Evolutionary conservation across 2,797 vertebrate species (phyloP), one percentile per base, ranked within the genome.

Genomic region (Glossophaga mutica): DNA sequence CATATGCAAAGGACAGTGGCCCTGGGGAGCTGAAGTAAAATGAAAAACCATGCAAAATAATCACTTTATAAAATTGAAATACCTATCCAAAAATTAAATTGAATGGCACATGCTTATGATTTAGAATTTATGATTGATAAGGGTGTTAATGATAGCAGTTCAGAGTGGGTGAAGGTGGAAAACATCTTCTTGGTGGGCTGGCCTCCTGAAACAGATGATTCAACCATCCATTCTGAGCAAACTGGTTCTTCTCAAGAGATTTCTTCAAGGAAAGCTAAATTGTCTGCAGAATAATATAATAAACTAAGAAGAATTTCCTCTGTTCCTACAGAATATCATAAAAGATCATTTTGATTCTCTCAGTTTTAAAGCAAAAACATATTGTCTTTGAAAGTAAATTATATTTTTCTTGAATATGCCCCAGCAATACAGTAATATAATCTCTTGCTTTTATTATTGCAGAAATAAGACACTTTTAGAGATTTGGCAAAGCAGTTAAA

Each of bases 271-370:
- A 79, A 81, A 82, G 52, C 34, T 97, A 70, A 97, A 86, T 74
- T 92, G 93, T 48, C 73, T 59, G 81, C 92, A 94, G 87, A 96
- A 92, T 55, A 93, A 82, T 97, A 93, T 37, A 34, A 93, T 70
- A 34, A 91, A 91, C 79, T 91, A 95, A 85, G 34, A 96, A 96
- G 19, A 2, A 42, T 79, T 92, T 95, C 5, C 24, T 93, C 18
- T 42, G 55, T 97, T 87, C 91, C 87, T 91, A 91, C 87, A 96
- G 96, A 96, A 70, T 29, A 94, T 96, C 95, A 97, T 83, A 86
- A 98, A 94, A 90, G 4, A 46, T 77, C 82, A 95, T 44, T 79
- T 78, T 85, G 5, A 68, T 97, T 92, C 94, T 90, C 67, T 93
- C 83, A 78, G 88, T 83, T 91, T 95, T 34, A 81, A 92, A 62